These are phyloP conservation scores for Mustela erminea DNA, from an alignment of 2,797 vertebrate genomes.

Conservation along the genomic window DNA sequence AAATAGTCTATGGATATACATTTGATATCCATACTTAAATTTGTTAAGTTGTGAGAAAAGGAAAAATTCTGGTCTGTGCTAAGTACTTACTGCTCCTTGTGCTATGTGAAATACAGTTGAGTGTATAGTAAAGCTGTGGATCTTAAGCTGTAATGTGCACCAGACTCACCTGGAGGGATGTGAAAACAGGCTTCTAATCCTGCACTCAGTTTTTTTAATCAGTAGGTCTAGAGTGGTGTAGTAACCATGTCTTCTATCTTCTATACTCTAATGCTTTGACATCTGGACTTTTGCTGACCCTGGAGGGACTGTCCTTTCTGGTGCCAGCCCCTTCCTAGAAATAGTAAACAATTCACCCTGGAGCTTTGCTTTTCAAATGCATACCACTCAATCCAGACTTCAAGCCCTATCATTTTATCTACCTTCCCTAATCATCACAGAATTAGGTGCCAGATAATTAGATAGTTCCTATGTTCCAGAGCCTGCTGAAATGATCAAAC, in stretches of 20 bases:
- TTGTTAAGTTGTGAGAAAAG: conserved; percentile 27
- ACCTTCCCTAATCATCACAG: neutral
- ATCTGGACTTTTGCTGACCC: neutral
- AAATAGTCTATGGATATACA: neutral
- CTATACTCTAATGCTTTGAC: neutral
- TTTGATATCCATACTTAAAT: conserved; percentile 14
- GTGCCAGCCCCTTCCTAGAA: neutral
- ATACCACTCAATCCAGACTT: neutral
- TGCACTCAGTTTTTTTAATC: neutral
- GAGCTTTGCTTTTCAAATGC: neutral
- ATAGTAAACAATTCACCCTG: neutral
- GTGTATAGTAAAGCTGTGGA: neutral
- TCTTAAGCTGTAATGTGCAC: neutral
- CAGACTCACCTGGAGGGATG: neutral
- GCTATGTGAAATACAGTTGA: neutral
- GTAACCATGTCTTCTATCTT: neutral
- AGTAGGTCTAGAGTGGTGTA: neutral
- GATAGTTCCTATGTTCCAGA: neutral
- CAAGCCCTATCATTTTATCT: neutral
- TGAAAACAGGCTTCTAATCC: neutral
- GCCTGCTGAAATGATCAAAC: neutral
- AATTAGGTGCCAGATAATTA: neutral
- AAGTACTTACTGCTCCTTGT: neutral
- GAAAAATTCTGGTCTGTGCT: neutral
- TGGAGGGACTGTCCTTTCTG: neutral